These are phyloP conservation scores for Drosophila subsilvestris DNA, from an alignment of 2,888 invertebrate species.

Conservation along the genomic window DNA sequence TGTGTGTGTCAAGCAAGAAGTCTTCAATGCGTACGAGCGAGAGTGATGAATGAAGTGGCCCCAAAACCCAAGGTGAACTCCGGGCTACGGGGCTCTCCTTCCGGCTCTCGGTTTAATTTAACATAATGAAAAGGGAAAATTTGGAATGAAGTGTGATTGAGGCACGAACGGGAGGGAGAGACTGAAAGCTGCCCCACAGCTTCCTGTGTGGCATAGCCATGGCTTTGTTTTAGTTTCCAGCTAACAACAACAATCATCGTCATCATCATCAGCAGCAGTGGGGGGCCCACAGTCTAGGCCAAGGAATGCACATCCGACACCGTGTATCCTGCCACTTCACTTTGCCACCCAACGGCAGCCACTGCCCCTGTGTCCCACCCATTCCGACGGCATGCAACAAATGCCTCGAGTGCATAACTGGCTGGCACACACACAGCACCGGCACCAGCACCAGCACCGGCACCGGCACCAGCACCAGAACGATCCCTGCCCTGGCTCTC, in stretches of 20 bases:
- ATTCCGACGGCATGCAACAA: conserved; percentile 66
- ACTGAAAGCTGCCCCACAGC: conserved; percentile 3
- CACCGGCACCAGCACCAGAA: neutral
- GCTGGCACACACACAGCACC: conserved; percentile 43
- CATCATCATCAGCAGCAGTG: conserved; percentile 30
- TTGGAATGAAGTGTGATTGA: conserved; percentile 52
- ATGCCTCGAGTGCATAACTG: conserved; percentile 74
- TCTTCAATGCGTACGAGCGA: conserved; percentile 32
- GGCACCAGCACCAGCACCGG: neutral
- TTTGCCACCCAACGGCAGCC: conserved; percentile 15
- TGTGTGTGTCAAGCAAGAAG: conserved; percentile 56
- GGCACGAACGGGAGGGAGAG: conserved; percentile 14
- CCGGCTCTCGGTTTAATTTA: conserved; percentile 54
- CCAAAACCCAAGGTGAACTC: conserved; percentile 18
- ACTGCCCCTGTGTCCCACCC: conserved; percentile 6
- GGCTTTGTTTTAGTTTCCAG: conserved; percentile 41
- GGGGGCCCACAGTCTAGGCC: conserved; percentile 19
- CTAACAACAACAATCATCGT: conserved; percentile 43
- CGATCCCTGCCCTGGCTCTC: conserved; percentile 15
- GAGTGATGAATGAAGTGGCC: conserved; percentile 59
- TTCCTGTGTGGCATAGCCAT: conserved; percentile 22
- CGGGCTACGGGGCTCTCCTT: neutral
- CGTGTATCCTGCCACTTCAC: conserved; percentile 58
- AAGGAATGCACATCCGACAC: conserved; percentile 67
- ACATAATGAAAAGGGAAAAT: conserved; percentile 55